Evolutionary conservation across 2,888 invertebrate genomes (phyloP).

Genomic region (Drosophila birchii): DNA sequence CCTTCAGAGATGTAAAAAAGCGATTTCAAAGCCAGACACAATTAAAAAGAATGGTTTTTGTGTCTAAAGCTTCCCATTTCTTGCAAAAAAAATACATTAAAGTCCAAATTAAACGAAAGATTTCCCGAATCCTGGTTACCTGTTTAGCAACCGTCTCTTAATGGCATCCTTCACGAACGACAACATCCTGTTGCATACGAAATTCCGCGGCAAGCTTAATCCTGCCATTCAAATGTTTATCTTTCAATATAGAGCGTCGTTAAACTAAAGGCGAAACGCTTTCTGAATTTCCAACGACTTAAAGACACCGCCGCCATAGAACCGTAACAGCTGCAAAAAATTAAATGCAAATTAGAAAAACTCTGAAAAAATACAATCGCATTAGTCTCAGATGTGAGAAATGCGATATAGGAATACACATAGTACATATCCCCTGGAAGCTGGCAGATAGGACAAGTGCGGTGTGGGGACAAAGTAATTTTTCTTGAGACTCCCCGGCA

Average conservation of each 20-base stretch:
- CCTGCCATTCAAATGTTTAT: constrained; percentile 64
- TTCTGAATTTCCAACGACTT: constrained; percentile 74
- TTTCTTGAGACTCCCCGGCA: constrained; percentile 67
- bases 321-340: constrained; percentile 79
- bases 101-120: neutral
- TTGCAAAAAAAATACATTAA: neutral
- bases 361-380: constrained; percentile 72
- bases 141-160: neutral
- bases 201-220: constrained; percentile 47
- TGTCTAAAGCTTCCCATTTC: neutral
- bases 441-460: constrained; percentile 35
- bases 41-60: neutral
- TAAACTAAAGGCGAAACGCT: constrained; percentile 70
- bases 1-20: neutral
- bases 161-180: constrained; percentile 24
- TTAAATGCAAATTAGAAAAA: constrained; percentile 82
- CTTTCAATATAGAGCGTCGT: constrained; percentile 70
- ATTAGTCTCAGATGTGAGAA: constrained; percentile 80
- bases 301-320: constrained; percentile 49
- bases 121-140: constrained; percentile 4
- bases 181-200: constrained; percentile 69
- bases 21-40: neutral
- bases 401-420: constrained; percentile 72
- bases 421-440: constrained; percentile 25
- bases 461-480: constrained; percentile 66